Evolutionary conservation across 2,888 invertebrate genomes (phyloP).

Genomic region (Himalopsyche tibetana): DNA sequence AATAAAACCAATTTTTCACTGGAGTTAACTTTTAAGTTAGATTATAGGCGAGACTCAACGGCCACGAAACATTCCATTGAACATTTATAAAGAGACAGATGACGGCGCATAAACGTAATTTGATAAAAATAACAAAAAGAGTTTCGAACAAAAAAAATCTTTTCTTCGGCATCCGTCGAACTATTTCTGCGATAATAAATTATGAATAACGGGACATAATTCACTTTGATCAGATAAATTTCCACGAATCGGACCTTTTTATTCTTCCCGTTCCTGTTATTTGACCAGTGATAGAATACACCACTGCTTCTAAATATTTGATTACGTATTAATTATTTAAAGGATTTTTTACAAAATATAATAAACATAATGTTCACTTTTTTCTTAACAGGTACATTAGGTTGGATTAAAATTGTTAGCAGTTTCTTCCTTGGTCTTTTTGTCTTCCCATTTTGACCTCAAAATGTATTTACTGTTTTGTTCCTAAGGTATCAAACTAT

Average conservation of each 20-base stretch:
- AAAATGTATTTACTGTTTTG: too few species aligned
- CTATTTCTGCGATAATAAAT: slow-evolving; percentile 46
- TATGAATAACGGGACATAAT: slow-evolving; percentile 45
- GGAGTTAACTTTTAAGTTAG: slow-evolving; percentile 34
- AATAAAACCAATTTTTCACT: slow-evolving; percentile 30
- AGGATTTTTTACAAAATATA: too few species aligned
- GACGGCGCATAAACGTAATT: slow-evolving; percentile 38
- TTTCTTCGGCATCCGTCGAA: slow-evolving; percentile 31
- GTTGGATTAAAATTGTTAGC: too few species aligned
- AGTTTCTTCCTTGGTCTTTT: too few species aligned
- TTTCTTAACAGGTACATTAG: too few species aligned
- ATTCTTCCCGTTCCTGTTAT: slow-evolving; percentile 60
- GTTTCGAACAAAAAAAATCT: slow-evolving; percentile 24
- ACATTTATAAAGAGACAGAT: slow-evolving; percentile 34
- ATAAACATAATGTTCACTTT: too few species aligned
- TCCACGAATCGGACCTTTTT: slow-evolving; percentile 57
- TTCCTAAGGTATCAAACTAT: too few species aligned
- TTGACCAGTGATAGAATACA: slow-evolving; percentile 64
- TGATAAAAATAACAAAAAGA: slow-evolving; percentile 40
- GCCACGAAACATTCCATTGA: slow-evolving; percentile 27
- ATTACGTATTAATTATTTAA: background rate
- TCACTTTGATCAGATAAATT: slow-evolving; percentile 58
- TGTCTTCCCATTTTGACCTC: too few species aligned
- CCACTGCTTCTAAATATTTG: slow-evolving; percentile 20
- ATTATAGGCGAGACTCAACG: background rate